Evolutionary conservation across 2,113 vertebrate genomes (phyloP), one percentile per base, ranked within the genome.

Genomic region (Kryptolebias marmoratus): DNA sequence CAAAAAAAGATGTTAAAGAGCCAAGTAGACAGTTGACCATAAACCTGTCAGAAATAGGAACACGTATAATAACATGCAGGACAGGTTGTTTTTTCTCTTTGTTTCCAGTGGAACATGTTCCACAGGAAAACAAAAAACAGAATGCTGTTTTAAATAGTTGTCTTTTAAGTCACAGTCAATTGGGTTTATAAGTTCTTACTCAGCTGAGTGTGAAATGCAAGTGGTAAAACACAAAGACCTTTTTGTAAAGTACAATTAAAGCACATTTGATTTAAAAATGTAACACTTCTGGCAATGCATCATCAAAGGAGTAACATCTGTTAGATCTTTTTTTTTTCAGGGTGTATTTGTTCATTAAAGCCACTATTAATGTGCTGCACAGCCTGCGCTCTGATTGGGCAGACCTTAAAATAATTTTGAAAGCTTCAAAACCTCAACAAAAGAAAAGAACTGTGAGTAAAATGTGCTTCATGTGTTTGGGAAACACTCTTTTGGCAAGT

Each of bases 391-490:
- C 71, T 61, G 31, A 74, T 49, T 64, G 28, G 13, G 62, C 49
- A 61, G 22, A 64, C 48, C 50, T 69, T 74, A 67, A 72, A 50
- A 50, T 47, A 16, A 1, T 22, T 16, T 49, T 64, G 54, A 52
- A 58, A 16, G 39, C 58, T 70, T 32, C 16, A 44, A 80, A 75
- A 55, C 64, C 73, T 72, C 67, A 77, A 75, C 79, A 79, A 85
- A 82, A 73, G 70, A 67, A 76, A 31, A 80, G 30, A 30, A 66
- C 58, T 65, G 44, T 42, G n/a, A 52, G 36, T 80, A 44, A 72
- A 47, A 44, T 50, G 44, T 58, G 81, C 55, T 53, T 64, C 68
- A 50, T 55, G 58, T 32, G 63, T 66, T 39, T 30, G 45, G 73
- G 50, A 67, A 59, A 80, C 70, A 54, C 49, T 75, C 60, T 49